Evolutionary conservation across 2,888 invertebrate species (phyloP), one percentile per base, ranked within the genome.

Genomic region (Amiota communis): DNA sequence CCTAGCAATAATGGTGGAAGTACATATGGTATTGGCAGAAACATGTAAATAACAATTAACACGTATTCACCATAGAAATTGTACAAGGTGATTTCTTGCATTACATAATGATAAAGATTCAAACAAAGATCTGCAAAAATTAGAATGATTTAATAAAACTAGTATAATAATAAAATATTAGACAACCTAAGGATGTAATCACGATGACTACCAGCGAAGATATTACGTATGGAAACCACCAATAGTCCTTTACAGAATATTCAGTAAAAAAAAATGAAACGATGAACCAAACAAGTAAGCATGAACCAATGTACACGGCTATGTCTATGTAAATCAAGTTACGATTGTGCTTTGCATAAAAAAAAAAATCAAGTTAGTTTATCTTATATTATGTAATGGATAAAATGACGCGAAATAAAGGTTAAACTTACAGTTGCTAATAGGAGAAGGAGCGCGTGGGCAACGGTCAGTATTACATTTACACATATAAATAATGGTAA

Each of bases 1-100:
- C 76, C 81, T 10, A 82, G 11, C 0, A 77, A 0, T 0, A 79
- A 17, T 1, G 81, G 71, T 0, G 61, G 71, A 1, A 1, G 48
- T 2, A 76, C 61, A n/a, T n/a, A 13, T 46, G 75, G 74, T 8
- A 82, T 72, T 1, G 82, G 82, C 3, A 82, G 51, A 63, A 75
- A 81, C 23, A 81, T 57, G 61, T 82, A 82, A 6, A 82, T 72
- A 49, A 76, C 65, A 48, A 56, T 74, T 1, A 81, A 11, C 0
- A 74, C 59, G 36, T 83, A 82, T 1, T 75, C 72, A 65, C 81
- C 82, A 46, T 74, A 79, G 4, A 75, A 72, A 0, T 76, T 59
- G 0, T 20, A 65, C 6, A 73, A 6, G 1, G 8, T 1, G 77
- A 79, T 76, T 0, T 70, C 8, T 10, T 78, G 11, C 0, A 0